Evolutionary conservation across 2,888 invertebrate genomes (phyloP), one percentile per base, ranked within the genome.

Genomic region (Ennomos erosarius): DNA sequence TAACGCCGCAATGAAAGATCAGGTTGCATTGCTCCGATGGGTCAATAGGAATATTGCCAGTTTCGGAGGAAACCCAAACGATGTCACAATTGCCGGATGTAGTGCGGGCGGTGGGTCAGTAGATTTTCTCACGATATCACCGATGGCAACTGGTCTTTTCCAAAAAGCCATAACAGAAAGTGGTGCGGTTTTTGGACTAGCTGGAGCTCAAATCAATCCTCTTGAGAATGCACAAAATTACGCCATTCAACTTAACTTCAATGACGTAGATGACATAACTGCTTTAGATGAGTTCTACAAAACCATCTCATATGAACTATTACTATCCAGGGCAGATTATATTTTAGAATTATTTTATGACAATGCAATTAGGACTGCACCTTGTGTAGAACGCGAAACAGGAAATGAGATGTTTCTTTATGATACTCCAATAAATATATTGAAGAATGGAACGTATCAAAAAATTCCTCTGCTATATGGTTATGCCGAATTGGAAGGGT

Each of bases 381-480:
- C 79, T 0, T 78, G 78, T 50, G 62, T 79, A 9, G 78, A 79
- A 50, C 63, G 65, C 8, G 34, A 36, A 34, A 36, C 48, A 10
- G 53, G 39, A 12, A 34, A 35, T 4, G 47, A 54, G 13, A 38
- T 13, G 39, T 79, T 85, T 59, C 62, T 86, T 0, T 63, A 71
- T 1, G 79, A 82, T 38, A 66, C 71, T 33, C 85, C 86, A 8
- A 49, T 75, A 0, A 70, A 69, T 57, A 78, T 81, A 44, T 53
- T 85, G n/a, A 80, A 71, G 38, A 74, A 60, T 9, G 78, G 79
- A 0, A 64, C 74, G 6, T 82, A 78, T 36, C 67, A 59, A 10
- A 80, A 81, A 61, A 33, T 83, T 2, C 84, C 84, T 0, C 54
- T 80, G 37, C 50, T 86, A n/a, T 76, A 74, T 54, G 84, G 85